Base-by-base conservation (phyloP, 2,888 invertebrate species). In the Graphium colonna region DNA sequence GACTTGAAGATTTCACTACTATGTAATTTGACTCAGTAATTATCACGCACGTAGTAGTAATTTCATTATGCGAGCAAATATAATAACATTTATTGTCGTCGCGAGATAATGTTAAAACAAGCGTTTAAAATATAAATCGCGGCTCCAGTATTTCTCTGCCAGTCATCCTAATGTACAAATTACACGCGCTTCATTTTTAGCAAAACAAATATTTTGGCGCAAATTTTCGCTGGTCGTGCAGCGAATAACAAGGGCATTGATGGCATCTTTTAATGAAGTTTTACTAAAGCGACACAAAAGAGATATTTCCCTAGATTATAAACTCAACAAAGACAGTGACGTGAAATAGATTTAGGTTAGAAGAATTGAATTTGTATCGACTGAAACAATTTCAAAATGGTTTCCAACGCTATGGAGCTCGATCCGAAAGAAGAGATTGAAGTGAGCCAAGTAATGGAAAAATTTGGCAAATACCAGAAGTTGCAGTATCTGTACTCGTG, bases 401-500 rank as follows among this genome's bases (percentile, higher is more conserved):
- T 5, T 1, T 15, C 13, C 12, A 16, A 31, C 9, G 36, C 38
- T 5, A 15, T 12, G 10, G 39, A 39, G 4, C 7, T 1, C 12
- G 15, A 40, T 18, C 12, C 17, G 9, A 40, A 49, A 3, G 33
- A 39, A 2, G 44, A 49, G 21, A 31, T 21, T 1, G 40, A 39
- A 28, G 39, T 54, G 1, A 33, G 28, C 39, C 39, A 49, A 12
- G 44, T 17, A 1, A 44, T 79, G 52, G 83, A 85, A 50, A 73
- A 67, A 33, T 90, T 89, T 58, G 90, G 91, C 1, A 77, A 63
- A 59, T 91, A 81, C 58, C 91, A 91, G 57, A 63, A 69, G 13
- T 36, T 75, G 33, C 84, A 86, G 47, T 85, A 76, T 38, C 51
- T 65, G 0, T 61, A 73, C 17, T 66, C 77, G 10, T 81, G 80